These are phyloP conservation scores for Barypeithes pellucidus DNA, from an alignment of 2,888 invertebrate species.

Conservation along the genomic window DNA sequence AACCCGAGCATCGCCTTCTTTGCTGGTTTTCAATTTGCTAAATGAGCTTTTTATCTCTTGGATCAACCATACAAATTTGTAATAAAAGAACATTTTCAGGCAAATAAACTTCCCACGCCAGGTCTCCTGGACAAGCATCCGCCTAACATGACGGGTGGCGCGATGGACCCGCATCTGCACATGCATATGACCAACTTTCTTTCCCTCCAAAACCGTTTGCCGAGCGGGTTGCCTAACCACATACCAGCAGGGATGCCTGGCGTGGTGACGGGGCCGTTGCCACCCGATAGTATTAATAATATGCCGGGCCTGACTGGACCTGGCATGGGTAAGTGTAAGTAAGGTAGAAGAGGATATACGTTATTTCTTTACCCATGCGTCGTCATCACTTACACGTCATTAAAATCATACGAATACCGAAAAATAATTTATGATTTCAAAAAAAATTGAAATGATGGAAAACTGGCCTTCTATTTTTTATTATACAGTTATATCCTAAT, in stretches of 20 bases:
- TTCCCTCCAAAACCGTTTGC: constrained; percentile 65
- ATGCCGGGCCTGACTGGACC: constrained; percentile 57
- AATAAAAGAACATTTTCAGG: constrained; percentile 55
- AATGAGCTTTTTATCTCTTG: too few species aligned
- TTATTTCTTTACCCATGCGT: too few species aligned
- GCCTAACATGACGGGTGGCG: constrained; percentile 61
- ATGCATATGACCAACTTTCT: constrained; percentile 73
- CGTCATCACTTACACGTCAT: too few species aligned
- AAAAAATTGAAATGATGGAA: too few species aligned
- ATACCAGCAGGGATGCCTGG: constrained; percentile 57
- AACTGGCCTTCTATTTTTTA: too few species aligned
- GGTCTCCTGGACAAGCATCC: constrained; percentile 64
- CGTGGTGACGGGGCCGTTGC: constrained; percentile 33
- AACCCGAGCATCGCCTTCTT: too few species aligned
- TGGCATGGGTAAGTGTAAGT: constrained; percentile 42
- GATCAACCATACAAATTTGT: too few species aligned
- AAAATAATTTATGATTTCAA: too few species aligned
- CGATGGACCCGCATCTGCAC: constrained; percentile 70
- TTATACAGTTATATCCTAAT: too few species aligned
- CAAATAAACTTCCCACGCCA: constrained; percentile 66
- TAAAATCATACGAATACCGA: too few species aligned
- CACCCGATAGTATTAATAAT: constrained; percentile 56
- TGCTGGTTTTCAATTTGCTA: too few species aligned
- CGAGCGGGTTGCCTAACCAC: constrained; percentile 58
- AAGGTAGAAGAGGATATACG: neutral